Conservation (phyloP, 2,113 vertebrate species). For the Bungarus multicinctus region DNA sequence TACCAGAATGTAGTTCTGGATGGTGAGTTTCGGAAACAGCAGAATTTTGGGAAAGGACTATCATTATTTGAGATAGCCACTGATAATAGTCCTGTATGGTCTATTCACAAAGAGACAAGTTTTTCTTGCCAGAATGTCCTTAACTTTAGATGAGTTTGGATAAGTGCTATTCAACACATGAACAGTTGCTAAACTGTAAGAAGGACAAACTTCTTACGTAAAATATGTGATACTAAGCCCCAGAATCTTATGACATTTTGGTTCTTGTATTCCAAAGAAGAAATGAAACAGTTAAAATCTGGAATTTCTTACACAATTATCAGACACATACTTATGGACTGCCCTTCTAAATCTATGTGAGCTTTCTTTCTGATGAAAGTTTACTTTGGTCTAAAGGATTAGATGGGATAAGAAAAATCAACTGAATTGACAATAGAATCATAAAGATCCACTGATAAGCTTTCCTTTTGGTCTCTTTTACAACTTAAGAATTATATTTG, state of each 20-base stretch:
- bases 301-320: rapidly evolving
- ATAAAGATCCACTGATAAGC: constrained; percentile 17
- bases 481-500: neutral
- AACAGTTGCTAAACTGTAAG: neutral
- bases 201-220: neutral
- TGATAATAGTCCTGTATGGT: neutral
- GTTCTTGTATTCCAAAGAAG: neutral
- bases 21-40: neutral
- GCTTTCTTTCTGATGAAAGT: neutral
- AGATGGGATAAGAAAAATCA: neutral
- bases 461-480: neutral
- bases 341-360: rapidly evolving
- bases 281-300: neutral
- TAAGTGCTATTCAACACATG: neutral
- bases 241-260: neutral
- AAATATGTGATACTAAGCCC: neutral
- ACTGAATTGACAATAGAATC: neutral
- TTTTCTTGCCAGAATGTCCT: neutral
- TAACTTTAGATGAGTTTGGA: neutral
- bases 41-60: neutral
- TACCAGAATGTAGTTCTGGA: neutral
- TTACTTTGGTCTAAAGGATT: neutral
- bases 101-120: neutral
- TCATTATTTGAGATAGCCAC: neutral
- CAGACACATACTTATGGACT: neutral